These are phyloP conservation scores for Sesamia nonagrioides DNA, from an alignment of 1,140 invertebrate genomes.

Conservation along the genomic window DNA sequence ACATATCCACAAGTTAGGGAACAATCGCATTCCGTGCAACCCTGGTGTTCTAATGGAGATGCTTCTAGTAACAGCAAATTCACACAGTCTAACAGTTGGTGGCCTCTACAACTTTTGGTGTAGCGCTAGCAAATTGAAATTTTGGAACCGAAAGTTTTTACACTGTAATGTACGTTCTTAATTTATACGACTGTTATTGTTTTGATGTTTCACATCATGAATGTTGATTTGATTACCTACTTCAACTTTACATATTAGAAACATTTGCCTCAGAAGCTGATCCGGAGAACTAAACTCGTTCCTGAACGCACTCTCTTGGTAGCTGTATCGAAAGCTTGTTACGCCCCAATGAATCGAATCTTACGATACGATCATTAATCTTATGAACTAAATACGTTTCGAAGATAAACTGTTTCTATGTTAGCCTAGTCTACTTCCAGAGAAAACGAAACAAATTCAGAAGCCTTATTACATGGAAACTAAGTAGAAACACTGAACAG, in stretches of 20 bases:
- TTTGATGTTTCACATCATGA: background rate
- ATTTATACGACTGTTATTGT: background rate
- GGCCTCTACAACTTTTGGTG: constrained; percentile 19
- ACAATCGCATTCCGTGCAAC: constrained; percentile 43
- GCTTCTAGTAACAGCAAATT: constrained; percentile 19
- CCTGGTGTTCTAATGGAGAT: constrained; percentile 30
- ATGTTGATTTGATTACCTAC: background rate
- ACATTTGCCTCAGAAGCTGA: background rate
- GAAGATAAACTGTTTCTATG: constrained; percentile 30
- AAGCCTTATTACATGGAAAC: constrained; percentile 38
- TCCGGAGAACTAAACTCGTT: background rate
- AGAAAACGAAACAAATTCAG: constrained; percentile 38
- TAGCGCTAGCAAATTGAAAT: constrained; percentile 12
- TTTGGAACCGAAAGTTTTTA: background rate
- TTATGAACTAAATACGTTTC: constrained; percentile 16
- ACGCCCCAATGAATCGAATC: constrained; percentile 34
- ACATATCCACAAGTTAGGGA: constrained; percentile 38
- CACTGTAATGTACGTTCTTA: background rate
- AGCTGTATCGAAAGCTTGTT: constrained; percentile 42
- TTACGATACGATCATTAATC: constrained; percentile 28
- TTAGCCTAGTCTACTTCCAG: constrained; percentile 38
- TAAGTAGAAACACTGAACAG: constrained; percentile 62
- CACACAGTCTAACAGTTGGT: constrained; percentile 15
- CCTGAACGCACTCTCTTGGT: constrained; percentile 1
- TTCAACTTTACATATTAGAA: background rate